These are phyloP conservation scores for Murina feae DNA, from an alignment of 2,113 vertebrate species.

Conservation along the genomic window DNA sequence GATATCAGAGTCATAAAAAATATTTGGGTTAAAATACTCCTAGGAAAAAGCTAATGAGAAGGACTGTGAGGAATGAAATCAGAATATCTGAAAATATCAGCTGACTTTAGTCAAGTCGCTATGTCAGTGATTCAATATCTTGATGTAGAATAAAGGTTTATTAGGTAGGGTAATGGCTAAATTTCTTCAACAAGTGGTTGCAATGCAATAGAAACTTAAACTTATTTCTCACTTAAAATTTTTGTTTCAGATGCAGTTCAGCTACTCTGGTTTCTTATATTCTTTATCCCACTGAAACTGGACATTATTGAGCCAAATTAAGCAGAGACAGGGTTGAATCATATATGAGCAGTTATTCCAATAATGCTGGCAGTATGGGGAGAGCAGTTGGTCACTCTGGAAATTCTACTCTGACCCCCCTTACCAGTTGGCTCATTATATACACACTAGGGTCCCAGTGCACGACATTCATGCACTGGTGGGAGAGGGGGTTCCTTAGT, in stretches of 20 bases:
- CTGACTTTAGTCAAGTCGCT: background rate
- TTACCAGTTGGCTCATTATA: too few relatives aligned
- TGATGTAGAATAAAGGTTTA: background rate
- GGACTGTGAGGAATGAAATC: background rate
- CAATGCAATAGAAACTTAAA: background rate
- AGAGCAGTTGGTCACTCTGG: too few relatives aligned
- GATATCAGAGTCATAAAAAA: background rate
- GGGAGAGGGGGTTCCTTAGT: too few relatives aligned
- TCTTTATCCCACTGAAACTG: too few relatives aligned
- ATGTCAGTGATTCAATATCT: background rate
- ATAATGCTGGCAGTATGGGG: too few relatives aligned
- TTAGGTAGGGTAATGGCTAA: background rate
- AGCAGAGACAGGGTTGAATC: too few relatives aligned
- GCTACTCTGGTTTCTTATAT: background rate
- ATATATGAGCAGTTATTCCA: too few relatives aligned
- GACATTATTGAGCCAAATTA: too few relatives aligned
- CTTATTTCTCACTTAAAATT: constrained; percentile 4
- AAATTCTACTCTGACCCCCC: too few relatives aligned
- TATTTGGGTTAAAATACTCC: background rate
- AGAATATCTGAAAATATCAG: background rate
- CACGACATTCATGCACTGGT: too few relatives aligned
- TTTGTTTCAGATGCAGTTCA: background rate
- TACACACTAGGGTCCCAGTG: too few relatives aligned
- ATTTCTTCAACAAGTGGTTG: background rate
- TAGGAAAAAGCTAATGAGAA: background rate